Conservation (phyloP, 2,113 vertebrate genomes). For the Loxodonta africana region DNA sequence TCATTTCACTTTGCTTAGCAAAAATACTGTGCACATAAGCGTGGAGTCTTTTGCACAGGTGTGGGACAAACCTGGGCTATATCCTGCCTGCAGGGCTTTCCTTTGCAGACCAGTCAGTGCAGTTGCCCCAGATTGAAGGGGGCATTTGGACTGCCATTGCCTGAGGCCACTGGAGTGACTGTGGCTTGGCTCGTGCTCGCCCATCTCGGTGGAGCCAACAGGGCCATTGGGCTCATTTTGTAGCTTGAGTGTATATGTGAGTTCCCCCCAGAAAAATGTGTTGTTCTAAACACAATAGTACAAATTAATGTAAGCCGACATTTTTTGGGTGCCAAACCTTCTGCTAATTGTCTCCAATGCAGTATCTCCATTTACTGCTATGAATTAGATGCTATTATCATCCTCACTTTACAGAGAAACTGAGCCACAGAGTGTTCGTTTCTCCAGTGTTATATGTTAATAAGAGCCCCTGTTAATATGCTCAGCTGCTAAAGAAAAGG, state of each 20-base stretch:
- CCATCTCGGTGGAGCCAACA: not conserved
- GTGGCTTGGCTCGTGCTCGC: not conserved
- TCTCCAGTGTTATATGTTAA: too few relatives aligned
- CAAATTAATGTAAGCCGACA: not conserved
- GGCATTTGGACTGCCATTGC: not conserved
- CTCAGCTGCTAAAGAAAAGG: too few relatives aligned
- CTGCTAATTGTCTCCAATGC: not conserved
- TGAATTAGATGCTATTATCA: too few relatives aligned
- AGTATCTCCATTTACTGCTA: not conserved
- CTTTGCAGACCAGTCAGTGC: not conserved
- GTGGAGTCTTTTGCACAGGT: not conserved
- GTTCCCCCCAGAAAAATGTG: not conserved
- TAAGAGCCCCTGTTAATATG: too few relatives aligned
- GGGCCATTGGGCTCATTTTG: not conserved
- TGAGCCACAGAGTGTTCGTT: not conserved
- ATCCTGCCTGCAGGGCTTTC: not conserved
- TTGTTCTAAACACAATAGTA: not conserved
- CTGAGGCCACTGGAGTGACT: not conserved
- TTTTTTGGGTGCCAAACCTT: not conserved
- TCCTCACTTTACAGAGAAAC: not conserved
- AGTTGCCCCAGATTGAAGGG: not conserved
- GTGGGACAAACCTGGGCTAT: not conserved
- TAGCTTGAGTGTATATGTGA: not conserved
- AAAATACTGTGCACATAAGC: not conserved
- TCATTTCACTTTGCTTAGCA: not conserved